These are phyloP conservation scores for Pseudochromis fuscus DNA, from an alignment of 2,797 vertebrate genomes.

Conservation along the genomic window DNA sequence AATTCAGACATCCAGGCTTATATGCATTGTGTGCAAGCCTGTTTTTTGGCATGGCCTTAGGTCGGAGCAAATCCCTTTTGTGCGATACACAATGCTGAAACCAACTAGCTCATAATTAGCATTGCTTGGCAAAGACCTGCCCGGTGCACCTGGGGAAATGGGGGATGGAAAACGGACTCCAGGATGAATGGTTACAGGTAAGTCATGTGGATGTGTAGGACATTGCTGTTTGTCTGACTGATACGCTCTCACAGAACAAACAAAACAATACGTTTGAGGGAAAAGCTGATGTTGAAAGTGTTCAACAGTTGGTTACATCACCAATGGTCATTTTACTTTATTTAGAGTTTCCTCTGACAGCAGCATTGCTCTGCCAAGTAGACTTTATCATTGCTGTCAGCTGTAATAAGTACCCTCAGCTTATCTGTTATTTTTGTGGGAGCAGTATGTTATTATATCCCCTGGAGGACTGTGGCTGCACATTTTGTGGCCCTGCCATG, in stretches of 20 bases:
- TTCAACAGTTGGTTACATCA: not conserved
- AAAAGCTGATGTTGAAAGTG: conserved; percentile 3
- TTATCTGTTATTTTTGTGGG: conserved; percentile 71
- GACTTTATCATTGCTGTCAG: conserved; percentile 49
- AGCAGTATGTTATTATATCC: conserved; percentile 73
- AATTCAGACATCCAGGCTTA: conserved; percentile 41
- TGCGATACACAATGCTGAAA: conserved; percentile 68
- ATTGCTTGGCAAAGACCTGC: conserved; percentile 53
- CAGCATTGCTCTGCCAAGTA: conserved; percentile 9
- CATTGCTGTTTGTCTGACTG: conserved; percentile 3
- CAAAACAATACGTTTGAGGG: not conserved
- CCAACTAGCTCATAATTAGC: conserved; percentile 69
- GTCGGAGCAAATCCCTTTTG: conserved; percentile 61
- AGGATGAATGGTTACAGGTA: conserved; percentile 28
- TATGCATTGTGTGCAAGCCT: conserved; percentile 32
- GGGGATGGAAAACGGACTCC: conserved; percentile 34
- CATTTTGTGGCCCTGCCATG: conserved; percentile 55
- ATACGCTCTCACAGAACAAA: conserved; percentile 14
- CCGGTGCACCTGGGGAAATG: conserved; percentile 60
- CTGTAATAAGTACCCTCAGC: conserved; percentile 74
- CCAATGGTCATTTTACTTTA: not conserved
- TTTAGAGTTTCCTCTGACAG: conserved; percentile 19
- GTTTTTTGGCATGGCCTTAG: conserved; percentile 41
- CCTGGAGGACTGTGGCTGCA: conserved; percentile 49
- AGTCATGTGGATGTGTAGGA: conserved; percentile 19